These are phyloP conservation scores for Tromatobia lineatoria DNA, from an alignment of 2,888 invertebrate genomes.

Conservation along the genomic window DNA sequence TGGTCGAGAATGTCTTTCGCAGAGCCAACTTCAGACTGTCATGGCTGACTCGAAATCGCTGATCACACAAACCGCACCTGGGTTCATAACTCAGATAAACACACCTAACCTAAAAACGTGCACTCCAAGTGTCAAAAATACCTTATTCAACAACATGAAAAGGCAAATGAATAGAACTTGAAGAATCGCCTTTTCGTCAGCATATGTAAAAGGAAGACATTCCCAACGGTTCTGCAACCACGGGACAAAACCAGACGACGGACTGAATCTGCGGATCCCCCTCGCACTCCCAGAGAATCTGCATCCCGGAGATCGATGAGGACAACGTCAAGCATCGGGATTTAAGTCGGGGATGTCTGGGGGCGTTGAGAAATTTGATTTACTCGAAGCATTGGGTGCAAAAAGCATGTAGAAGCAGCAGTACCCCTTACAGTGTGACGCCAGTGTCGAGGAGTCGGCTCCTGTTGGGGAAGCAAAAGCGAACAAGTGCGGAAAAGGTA, in stretches of 20 bases:
- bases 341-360: constrained; percentile 44
- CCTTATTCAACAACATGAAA: too few relatives aligned
- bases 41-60: too few relatives aligned
- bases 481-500: constrained; percentile 13
- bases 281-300: constrained; percentile 4
- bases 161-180: too few relatives aligned
- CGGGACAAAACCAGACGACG: background rate
- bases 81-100: too few relatives aligned
- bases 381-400: constrained; percentile 40
- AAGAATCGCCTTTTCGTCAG: too few relatives aligned
- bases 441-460: background rate
- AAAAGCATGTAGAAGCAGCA: constrained; percentile 16
- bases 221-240: background rate
- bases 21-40: too few relatives aligned
- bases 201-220: background rate
- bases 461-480: background rate
- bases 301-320: constrained; percentile 32
- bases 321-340: constrained; percentile 52
- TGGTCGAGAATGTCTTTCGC: too few relatives aligned
- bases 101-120: too few relatives aligned
- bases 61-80: too few relatives aligned
- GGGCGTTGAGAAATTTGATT: constrained; percentile 60
- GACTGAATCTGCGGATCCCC: background rate
- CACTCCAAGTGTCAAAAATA: too few relatives aligned
- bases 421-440: background rate